These are phyloP conservation scores for Bhutanitis thaidina DNA, from an alignment of 2,888 invertebrate species.

Conservation along the genomic window DNA sequence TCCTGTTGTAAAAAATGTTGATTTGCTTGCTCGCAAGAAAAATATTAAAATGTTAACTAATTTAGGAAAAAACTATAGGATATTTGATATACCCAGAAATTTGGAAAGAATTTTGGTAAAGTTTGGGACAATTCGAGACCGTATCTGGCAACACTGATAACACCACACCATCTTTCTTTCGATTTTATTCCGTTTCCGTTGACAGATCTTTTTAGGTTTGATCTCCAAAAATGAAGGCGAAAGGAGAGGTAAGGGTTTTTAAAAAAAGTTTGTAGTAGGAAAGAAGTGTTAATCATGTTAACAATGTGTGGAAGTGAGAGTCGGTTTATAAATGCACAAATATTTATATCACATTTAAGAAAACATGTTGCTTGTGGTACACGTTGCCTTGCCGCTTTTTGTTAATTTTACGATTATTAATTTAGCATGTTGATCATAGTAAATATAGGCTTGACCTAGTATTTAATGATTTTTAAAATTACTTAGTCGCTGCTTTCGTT, in stretches of 20 bases:
- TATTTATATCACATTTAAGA: not conserved
- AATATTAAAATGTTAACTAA: too few relatives aligned
- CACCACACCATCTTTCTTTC: slow-evolving; percentile 29
- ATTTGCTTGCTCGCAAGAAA: too few relatives aligned
- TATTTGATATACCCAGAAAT: too few relatives aligned
- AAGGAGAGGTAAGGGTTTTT: slow-evolving; percentile 85
- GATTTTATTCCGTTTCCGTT: slow-evolving; percentile 68
- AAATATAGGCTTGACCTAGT: too few relatives aligned
- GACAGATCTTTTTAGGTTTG: slow-evolving; percentile 72
- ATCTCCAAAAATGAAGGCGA: slow-evolving; percentile 88
- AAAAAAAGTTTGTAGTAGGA: slow-evolving; percentile 2
- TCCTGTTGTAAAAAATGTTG: too few relatives aligned
- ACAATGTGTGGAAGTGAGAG: not conserved
- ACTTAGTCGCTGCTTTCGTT: too few relatives aligned
- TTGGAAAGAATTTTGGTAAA: too few relatives aligned
- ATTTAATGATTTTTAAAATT: too few relatives aligned
- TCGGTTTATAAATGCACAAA: not conserved
- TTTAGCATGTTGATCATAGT: too few relatives aligned
- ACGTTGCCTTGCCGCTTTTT: slow-evolving; percentile 6
- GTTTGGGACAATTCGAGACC: too few relatives aligned
- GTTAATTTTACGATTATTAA: not conserved
- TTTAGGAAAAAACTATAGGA: too few relatives aligned
- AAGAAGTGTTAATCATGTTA: slow-evolving; percentile 12
- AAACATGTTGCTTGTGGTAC: not conserved
- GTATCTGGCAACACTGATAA: not conserved